Evolutionary conservation across 2,113 vertebrate genomes (phyloP), one percentile per base, ranked within the genome.

Genomic region (Melanocharis versteri): DNA sequence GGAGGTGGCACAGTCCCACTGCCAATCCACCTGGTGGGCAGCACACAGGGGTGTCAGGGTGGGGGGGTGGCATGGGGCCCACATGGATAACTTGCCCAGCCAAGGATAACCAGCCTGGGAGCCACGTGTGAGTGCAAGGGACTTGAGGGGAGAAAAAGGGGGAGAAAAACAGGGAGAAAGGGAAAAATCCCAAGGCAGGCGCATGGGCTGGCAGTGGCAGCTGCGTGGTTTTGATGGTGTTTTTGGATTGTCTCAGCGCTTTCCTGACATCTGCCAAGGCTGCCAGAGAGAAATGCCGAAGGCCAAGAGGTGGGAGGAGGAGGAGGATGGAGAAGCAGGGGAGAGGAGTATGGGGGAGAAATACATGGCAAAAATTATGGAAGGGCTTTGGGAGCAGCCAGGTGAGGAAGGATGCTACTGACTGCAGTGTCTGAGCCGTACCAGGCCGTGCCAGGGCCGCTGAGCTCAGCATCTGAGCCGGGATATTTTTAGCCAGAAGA

Each of bases 401-500:
- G 61, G 72, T 45, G 33, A 37, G 35, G n/a, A 79, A 42, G 86
- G 81, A 40, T 68, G 81, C 11, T 53, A 45, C 53, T 6, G 5
- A 21, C 45, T 9, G 15, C 2, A 2, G 40, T 7, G 30, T 78
- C 57, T 5, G 6, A 11, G 64, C 51, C 4, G 1, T 66, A 60
- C 77, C 11, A 4, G 56, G 50, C 30, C 1, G 2, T 53, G 62
- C 76, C 12, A 3, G 33, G 37, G 44, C 83, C 0, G 2, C 83
- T 58, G 70, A 94, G 39, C 73, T 66, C 73, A 68, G 78, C 1
- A 0, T 82, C 78, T 76, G 94, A 91, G 66, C 23, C 2, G 0
- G 73, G 68, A 86, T 98, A 96, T 97, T 97, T 98, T 96, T 96
- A 97, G 92, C 91, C 84, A 60, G 94, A 77, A 92, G 66, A 82